Base-by-base conservation (phyloP, 2,888 invertebrate species). In the Eledona agricola region DNA sequence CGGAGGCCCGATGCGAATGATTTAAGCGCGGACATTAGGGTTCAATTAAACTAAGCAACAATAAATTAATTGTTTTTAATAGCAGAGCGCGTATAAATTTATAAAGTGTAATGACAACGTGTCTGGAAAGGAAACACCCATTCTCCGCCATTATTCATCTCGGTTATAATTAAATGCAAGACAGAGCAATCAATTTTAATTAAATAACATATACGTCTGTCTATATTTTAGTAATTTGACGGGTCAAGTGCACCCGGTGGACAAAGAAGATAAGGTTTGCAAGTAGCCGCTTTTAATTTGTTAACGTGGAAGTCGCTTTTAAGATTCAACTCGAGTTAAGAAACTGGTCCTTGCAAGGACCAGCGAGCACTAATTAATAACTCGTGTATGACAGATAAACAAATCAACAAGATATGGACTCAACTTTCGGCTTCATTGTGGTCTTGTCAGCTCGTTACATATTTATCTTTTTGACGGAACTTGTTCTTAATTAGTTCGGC, bases 121-220 rank as follows among this genome's bases (percentile, higher is more conserved):
- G 49, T 55, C 45, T 58, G 26, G 50, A 50, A 53, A 45, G 57
- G 64, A 54, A 57, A 63, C 66, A 63, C 66, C 68, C 66, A 66
- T 68, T 63, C 51, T 52, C 57, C 50, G 57, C 60, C 63, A 64
- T 66, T 63, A 66, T 60, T 66, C 60, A 63, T 59, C 54, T 52
- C 42, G 35, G 32, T 38, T 50, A 56, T 63, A 67, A 68, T 66
- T 69, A 66, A 69, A 66, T 62, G 58, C 59, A 58, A 59, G 56
- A 62, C 60, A 58, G 64, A 63, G 67, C 67, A 66, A 70, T 69
- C 63, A 59, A 60, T 64, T 60, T 60, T 60, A 64, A 63, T 66
- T 66, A 64, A 64, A 60, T 58, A 56, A 57, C 58, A 46, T 59
- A 63, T 60, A 56, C 54, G 51, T 62, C 59, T 57, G 47, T 52